Base-by-base conservation (phyloP, 2,797 vertebrate genomes). In the Pseudochaenichthys georgianus region DNA sequence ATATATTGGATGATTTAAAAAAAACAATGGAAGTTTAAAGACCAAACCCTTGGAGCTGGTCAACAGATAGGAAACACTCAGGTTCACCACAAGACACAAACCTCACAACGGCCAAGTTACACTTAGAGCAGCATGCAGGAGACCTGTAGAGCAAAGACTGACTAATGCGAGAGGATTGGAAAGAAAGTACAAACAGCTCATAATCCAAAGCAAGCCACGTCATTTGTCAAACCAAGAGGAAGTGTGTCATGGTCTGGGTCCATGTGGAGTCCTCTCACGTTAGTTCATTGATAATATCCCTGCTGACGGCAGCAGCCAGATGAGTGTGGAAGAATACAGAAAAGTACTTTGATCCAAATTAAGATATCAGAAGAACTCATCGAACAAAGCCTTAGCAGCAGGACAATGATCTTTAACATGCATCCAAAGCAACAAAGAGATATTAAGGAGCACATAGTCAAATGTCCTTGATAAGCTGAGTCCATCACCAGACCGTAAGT, bases 231-330 rank as follows among this genome's bases (percentile, higher is more conserved):
- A 69, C 21, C 28, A 4, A 41, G 52, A 17, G 23, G 50, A 54
- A 47, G 28, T 50, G 62, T 52, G 52, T 69, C 67, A 73, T 28
- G 19, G 50, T n/a, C 66, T 46, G 53, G 38, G 28, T 53, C 51
- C 41, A 60, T 38, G 31, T 47, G 70, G 43, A 71, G 41, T 61
- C 46, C 59, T 60, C 47, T 53, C 58, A 31, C 47, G 73, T 41
- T 55, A 68, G 68, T 42, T 66, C 15, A 70, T 34, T 76, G 76
- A 70, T 77, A 42, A 60, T 79, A 73, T 67, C 13, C 11, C 10
- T 17, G 17, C 57, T 66, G 54, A 57, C 15, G 11, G 43, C 43
- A 19, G 54, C 34, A 52, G 53, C 7, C 11, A n/a, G 3, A 58
- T 54, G 41, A 81, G 47, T 23, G 10, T 34, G 38, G 38, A 47